Evolutionary conservation across 2,113 vertebrate genomes (phyloP).

Genomic region (Aviceda subcristata): DNA sequence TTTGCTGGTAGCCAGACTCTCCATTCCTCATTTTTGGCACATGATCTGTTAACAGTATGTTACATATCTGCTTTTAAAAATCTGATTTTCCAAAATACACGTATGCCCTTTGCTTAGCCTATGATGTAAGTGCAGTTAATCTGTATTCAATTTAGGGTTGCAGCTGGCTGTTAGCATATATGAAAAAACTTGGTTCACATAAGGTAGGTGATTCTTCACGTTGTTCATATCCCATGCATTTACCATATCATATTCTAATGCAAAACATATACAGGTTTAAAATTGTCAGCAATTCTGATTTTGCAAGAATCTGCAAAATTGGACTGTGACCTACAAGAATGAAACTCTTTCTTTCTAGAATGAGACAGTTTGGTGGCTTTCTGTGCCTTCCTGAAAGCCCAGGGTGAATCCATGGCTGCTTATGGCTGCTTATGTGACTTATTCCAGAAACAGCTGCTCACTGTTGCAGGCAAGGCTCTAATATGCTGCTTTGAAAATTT

Average conservation of each 20-base stretch:
- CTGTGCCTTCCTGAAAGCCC: background rate
- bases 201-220: background rate
- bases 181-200: background rate
- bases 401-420: background rate
- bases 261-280: background rate
- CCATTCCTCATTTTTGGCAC: accelerated
- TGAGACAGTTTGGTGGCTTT: background rate
- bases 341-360: background rate
- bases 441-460: background rate
- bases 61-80: background rate
- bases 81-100: background rate
- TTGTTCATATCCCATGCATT: background rate
- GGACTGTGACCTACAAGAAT: background rate
- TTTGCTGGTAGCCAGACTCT: background rate
- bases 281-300: background rate
- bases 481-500: background rate
- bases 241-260: background rate
- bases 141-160: background rate
- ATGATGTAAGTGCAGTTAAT: background rate
- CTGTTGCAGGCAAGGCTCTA: background rate
- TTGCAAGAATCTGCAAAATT: background rate
- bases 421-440: background rate
- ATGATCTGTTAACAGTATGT: background rate
- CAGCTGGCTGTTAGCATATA: background rate
- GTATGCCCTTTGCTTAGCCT: background rate